These are phyloP conservation scores for Syrista parreyssii DNA, from an alignment of 2,888 invertebrate genomes.

Conservation along the genomic window DNA sequence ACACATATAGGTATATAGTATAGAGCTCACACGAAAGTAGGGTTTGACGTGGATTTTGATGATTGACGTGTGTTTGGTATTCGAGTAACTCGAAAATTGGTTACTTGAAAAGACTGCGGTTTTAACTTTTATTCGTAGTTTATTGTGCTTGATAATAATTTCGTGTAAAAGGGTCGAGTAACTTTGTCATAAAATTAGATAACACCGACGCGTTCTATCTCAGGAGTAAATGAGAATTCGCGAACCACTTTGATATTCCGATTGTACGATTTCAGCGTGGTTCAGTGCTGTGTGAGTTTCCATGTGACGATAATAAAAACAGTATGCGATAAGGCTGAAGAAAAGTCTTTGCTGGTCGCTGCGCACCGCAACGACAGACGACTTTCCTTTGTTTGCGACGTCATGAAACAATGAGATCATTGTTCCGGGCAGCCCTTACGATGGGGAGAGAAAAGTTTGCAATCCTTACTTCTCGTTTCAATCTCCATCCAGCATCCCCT, in stretches of 20 bases:
- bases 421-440: slow-evolving; percentile 31
- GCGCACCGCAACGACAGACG: neutral
- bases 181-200: neutral
- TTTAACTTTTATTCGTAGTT: neutral
- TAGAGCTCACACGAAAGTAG: neutral
- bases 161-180: neutral
- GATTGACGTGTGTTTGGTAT: too few relatives aligned
- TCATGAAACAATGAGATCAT: slow-evolving; percentile 42
- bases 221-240: neutral
- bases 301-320: slow-evolving; percentile 14
- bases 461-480: slow-evolving; percentile 11
- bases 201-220: neutral
- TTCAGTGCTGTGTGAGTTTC: neutral
- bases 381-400: slow-evolving; percentile 33
- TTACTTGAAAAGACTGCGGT: too few relatives aligned
- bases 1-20: neutral
- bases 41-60: neutral
- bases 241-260: neutral
- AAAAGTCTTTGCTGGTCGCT: slow-evolving; percentile 17
- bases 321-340: slow-evolving; percentile 10
- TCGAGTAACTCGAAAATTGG: too few relatives aligned
- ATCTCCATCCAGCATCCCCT: slow-evolving; percentile 2
- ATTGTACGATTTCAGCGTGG: neutral
- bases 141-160: neutral
- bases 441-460: slow-evolving; percentile 24